Evolutionary conservation across 2,797 vertebrate genomes (phyloP).

Genomic region (Danio kyathit): DNA sequence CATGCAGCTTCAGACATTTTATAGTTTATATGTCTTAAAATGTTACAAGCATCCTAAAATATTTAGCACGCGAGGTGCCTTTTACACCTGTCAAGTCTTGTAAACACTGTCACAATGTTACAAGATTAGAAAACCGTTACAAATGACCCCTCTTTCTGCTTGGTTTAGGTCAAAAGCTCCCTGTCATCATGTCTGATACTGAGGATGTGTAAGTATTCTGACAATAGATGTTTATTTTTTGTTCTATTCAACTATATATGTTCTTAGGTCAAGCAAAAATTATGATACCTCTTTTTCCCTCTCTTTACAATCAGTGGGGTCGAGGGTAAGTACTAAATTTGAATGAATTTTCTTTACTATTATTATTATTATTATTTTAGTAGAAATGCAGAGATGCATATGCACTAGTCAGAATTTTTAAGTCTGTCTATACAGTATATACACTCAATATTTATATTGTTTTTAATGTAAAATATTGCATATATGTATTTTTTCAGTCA

Average conservation of each 20-base stretch:
- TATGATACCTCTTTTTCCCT: not conserved
- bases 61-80: not conserved
- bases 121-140: constrained; percentile 4
- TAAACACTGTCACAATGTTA: not conserved
- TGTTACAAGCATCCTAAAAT: constrained; percentile 21
- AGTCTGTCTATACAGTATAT: not conserved
- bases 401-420: not conserved
- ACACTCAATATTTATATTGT: not conserved
- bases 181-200: constrained; percentile 89
- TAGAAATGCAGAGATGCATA: not conserved
- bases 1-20: not conserved
- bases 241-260: not conserved
- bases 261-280: not conserved
- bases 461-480: constrained; percentile 2
- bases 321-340: constrained; percentile 84
- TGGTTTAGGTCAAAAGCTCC: constrained; percentile 74
- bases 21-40: not conserved
- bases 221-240: constrained; percentile 4
- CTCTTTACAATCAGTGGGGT: constrained; percentile 78
- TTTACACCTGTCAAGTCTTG: constrained; percentile 2
- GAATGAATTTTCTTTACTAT: not conserved
- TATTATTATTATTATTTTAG: not conserved
- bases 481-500: constrained; percentile 30
- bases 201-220: constrained; percentile 89
- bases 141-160: constrained; percentile 38